Conservation (phyloP, 2,797 vertebrate genomes). For the Smutsia gigantea region DNA sequence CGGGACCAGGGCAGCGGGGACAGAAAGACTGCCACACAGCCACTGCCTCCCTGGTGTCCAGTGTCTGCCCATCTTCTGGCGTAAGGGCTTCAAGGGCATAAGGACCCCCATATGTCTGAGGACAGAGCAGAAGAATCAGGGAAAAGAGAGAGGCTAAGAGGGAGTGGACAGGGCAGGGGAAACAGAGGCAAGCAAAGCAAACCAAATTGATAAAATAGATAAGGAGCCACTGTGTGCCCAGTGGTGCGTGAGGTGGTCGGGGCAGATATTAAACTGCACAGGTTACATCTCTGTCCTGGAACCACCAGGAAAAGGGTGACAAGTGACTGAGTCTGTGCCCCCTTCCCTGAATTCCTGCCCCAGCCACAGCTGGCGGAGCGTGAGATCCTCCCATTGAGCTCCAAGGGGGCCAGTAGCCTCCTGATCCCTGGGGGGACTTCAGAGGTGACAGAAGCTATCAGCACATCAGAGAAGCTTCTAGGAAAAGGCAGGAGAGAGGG, state of each 20-base stretch:
- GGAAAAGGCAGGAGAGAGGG: neutral
- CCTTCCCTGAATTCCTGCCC: neutral
- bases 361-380: accelerated
- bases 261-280: accelerated
- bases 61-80: neutral
- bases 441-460: no score
- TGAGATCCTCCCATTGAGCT: neutral
- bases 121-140: neutral
- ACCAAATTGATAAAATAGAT: accelerated
- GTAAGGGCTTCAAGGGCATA: neutral
- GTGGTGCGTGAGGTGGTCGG: accelerated
- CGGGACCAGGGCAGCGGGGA: neutral
- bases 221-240: accelerated
- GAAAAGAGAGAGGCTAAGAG: no score
- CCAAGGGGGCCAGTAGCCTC: neutral
- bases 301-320: accelerated
- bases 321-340: accelerated
- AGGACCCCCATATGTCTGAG: neutral
- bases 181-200: neutral
- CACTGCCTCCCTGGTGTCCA: neutral
- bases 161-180: neutral
- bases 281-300: neutral
- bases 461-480: neutral
- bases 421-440: accelerated
- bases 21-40: neutral